Base-by-base conservation (phyloP, 2,113 vertebrate species). In the Electrona antarctica region DNA sequence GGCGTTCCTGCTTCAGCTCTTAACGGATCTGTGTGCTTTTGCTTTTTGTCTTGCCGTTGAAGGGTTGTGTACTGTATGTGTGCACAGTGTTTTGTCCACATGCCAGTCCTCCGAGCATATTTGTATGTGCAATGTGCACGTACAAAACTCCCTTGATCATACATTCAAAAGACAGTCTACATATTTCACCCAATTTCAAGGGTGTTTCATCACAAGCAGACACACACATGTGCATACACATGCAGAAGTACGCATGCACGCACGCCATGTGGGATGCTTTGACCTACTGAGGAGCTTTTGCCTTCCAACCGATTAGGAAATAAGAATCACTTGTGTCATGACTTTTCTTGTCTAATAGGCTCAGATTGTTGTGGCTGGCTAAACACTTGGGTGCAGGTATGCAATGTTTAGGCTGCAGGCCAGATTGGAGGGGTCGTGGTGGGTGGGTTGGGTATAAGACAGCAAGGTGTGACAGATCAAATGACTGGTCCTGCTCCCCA, bases 161-260 rank as follows among this genome's bases (percentile, higher is more conserved):
- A 82, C 80, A 84, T 86, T 90, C 81, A 85, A 64, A 86, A 89
- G 84, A 82, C 71, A 52, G 64, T 46, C 14, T 58, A 58, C 14
- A 13, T n/a, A 73, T 89, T 91, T 88, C 87, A 83, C 77, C 71
- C 60, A 62, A 76, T 90, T 90, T 89, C 87, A 85, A 64, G 77
- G 80, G 64, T 83, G 72, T 91, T 90, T 90, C 88, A 90, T 91
- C 88, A 90, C 12, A 14, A 56, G 13, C 33, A 56, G 13, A 56
- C 80, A 71, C 71, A 41, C 33, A 6, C 33, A 41, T 41, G 33
- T 41, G 5, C 59, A 49, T 73, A 70, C 72, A 71, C 71, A 11
- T 21, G 4, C 8, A 2, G 21, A 21, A 21, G 21, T 21, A 21
- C 21, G 5, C 59, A 49, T 73, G 71, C 72, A 73, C 47, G 56